Evolutionary conservation across 1,140 invertebrate genomes (phyloP).

Genomic region (Drosophila paulistorum): DNA sequence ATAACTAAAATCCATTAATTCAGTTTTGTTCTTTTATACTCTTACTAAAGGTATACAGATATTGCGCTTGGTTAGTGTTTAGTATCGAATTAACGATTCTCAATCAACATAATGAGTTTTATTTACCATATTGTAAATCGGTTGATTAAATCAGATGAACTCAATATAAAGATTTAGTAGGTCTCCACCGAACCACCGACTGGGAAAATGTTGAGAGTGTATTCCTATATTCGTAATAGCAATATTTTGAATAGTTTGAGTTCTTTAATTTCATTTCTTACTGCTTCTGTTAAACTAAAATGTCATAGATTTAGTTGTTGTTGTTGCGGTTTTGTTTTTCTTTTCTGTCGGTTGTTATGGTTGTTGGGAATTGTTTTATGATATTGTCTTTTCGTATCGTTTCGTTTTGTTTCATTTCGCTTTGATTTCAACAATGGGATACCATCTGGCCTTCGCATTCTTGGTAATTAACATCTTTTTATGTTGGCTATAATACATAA

Average conservation of each 20-base stretch:
- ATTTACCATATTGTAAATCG: no score
- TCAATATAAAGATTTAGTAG: no score
- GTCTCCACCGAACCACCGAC: no score
- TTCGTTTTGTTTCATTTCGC: slow-evolving; percentile 21
- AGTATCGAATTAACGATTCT: no score
- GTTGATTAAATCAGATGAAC: no score
- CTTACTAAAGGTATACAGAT: not conserved
- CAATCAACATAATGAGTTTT: no score
- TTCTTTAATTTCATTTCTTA: slow-evolving; percentile 9
- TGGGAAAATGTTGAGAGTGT: not conserved
- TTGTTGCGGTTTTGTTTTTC: slow-evolving; percentile 39
- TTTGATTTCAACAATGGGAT: slow-evolving; percentile 23
- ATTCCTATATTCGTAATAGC: not conserved
- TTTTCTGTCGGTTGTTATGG: slow-evolving; percentile 34
- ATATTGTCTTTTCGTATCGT: slow-evolving; percentile 51
- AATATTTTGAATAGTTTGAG: slow-evolving; percentile 29
- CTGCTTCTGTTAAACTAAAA: slow-evolving; percentile 39
- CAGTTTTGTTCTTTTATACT: slow-evolving; percentile 20
- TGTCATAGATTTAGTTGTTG: slow-evolving; percentile 50
- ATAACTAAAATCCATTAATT: slow-evolving; percentile 17
- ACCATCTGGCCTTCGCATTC: slow-evolving; percentile 34
- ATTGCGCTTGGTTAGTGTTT: no score
- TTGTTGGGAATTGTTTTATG: slow-evolving; percentile 54
- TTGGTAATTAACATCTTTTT: slow-evolving; percentile 63
- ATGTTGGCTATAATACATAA: slow-evolving; percentile 19